phyloP scores from a whole-genome alignment of 2,797 vertebrate genomes.

The Poecilia picta region DNA sequence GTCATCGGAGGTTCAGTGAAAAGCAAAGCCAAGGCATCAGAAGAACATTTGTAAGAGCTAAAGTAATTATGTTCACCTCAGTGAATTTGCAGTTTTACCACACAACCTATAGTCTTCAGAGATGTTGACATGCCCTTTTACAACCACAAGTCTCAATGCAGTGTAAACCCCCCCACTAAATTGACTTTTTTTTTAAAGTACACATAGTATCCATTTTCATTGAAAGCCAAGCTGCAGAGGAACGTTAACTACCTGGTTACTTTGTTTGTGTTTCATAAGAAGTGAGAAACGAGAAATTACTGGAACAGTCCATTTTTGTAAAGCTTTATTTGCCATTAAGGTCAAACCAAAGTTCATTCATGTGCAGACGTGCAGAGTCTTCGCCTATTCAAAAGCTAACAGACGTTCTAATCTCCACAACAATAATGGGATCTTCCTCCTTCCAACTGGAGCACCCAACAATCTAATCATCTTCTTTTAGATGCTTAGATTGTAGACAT shows the following conservation, averaged over 20 bases:
- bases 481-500: too few species aligned
- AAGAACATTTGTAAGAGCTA: neutral
- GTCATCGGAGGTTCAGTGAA: neutral
- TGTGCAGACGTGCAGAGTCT: conserved; percentile 1
- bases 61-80: neutral
- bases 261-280: neutral
- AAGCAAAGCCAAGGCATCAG: neutral
- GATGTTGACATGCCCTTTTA: neutral
- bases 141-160: neutral
- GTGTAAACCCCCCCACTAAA: neutral
- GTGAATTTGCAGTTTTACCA: neutral
- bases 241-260: neutral
- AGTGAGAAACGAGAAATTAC: neutral
- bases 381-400: neutral
- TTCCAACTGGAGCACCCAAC: neutral
- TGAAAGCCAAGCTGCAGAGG: neutral
- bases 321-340: conserved; percentile 2
- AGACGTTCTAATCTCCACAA: conserved; percentile 10
- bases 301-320: neutral
- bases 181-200: neutral
- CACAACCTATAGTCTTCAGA: neutral
- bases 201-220: neutral
- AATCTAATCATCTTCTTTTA: neutral
- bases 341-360: conserved; percentile 3
- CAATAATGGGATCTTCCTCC: neutral